Conservation (phyloP, 30 jellyfish, hydroid and myxozoan genomes). For the Aurelia aurita complex sp. Pacific region DNA sequence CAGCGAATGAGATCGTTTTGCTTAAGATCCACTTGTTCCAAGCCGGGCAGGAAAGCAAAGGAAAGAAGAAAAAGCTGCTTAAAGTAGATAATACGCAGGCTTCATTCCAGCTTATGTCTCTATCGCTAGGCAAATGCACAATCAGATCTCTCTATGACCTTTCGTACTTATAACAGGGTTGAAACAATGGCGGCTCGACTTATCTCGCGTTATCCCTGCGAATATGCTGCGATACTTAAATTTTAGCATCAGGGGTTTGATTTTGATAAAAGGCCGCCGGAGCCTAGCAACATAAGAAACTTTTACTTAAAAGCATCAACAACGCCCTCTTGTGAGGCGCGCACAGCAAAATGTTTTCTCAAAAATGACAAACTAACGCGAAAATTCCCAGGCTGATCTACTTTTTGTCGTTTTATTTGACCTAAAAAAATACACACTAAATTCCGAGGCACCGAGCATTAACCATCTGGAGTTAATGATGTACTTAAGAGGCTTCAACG, state of each 20-base stretch:
- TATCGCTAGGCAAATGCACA: slow-evolving; percentile 27
- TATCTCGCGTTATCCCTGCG: slow-evolving; percentile 15
- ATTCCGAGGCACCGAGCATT: too few relatives aligned
- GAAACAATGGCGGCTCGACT: slow-evolving; percentile 50
- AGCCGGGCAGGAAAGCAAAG: slow-evolving; percentile 6
- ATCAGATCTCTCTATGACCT: slow-evolving; percentile 17
- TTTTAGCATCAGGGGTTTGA: background rate
- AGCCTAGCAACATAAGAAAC: background rate
- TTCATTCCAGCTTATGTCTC: slow-evolving; percentile 29
- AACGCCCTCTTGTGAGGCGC: too few relatives aligned
- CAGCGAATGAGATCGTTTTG: slow-evolving; percentile 2
- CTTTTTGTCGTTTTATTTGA: too few relatives aligned
- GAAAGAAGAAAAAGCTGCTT: slow-evolving; percentile 28
- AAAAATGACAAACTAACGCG: too few relatives aligned
- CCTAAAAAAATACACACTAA: too few relatives aligned
- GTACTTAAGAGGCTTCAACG: too few relatives aligned
- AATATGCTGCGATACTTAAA: too few relatives aligned
- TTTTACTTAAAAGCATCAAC: too few relatives aligned
- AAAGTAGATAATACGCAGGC: slow-evolving; percentile 31
- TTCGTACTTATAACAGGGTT: slow-evolving; percentile 8
- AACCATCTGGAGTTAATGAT: too few relatives aligned
- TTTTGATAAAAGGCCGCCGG: slow-evolving; percentile 12
- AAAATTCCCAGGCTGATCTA: too few relatives aligned
- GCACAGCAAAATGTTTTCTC: too few relatives aligned
- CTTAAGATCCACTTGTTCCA: slow-evolving; percentile 2